phyloP scores from a whole-genome alignment of 2,113 vertebrate species.

The Phycodurus eques region DNA sequence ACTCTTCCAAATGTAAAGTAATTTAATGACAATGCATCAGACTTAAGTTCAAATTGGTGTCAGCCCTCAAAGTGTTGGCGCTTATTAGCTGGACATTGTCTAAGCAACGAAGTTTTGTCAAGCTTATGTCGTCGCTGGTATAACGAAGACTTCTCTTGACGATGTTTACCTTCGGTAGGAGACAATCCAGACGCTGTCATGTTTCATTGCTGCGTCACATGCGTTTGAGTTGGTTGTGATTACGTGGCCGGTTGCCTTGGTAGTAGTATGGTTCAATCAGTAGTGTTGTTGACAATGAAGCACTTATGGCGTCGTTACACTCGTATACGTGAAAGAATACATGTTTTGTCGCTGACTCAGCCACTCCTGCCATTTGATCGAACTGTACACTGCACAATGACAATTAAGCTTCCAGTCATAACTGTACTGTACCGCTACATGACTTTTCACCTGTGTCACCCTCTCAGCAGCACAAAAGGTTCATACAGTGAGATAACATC shows the following conservation, averaged over 20 bases:
- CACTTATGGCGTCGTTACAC: conserved; percentile 18
- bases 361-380: not conserved
- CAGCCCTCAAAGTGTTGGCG: not conserved
- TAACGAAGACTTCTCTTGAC: conserved; percentile 26
- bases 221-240: conserved; percentile 29
- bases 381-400: too few species aligned
- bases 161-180: conserved; percentile 37
- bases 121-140: conserved; percentile 13
- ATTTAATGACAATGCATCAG: not conserved
- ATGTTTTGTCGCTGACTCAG: not conserved
- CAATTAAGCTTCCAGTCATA: not conserved
- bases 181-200: conserved; percentile 53
- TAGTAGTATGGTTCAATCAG: conserved; percentile 27
- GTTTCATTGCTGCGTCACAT: conserved; percentile 23
- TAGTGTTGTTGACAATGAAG: conserved; percentile 27
- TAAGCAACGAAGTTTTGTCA: conserved; percentile 4
- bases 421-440: not conserved
- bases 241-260: conserved; percentile 41
- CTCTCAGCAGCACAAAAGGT: not conserved
- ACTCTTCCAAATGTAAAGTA: not conserved
- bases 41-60: not conserved
- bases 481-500: conserved; percentile 26
- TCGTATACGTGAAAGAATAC: conserved; percentile 1
- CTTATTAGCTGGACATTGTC: not conserved
- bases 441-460: conserved; percentile 1